Evolutionary conservation across 2,888 invertebrate genomes (phyloP), one percentile per base, ranked within the genome.

Genomic region (Cepaea hortensis): DNA sequence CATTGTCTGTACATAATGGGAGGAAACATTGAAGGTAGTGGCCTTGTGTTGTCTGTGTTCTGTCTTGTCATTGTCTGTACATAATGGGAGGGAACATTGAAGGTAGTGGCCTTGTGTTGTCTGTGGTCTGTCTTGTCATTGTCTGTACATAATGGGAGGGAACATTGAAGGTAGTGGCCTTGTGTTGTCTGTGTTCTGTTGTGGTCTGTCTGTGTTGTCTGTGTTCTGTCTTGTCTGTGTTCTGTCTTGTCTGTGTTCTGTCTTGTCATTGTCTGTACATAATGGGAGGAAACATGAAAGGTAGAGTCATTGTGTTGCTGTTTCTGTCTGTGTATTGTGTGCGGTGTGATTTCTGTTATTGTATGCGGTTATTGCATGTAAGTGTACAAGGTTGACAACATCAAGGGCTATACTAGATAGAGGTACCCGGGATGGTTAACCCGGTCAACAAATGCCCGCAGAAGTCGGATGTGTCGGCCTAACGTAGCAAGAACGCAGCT

Each of bases 61-160:
- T 23, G 90, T 48, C n/a, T 46, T 79, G 13, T 46, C 13, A 46
- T 73, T 73, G 73, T 65, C 65, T 65, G 13, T 18, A 65, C 18
- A 65, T 65, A 65, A 65, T 13, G 65, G 18, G 93, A n/a, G 93
- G 93, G n/a, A 93, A 93, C 84, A 90, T 89, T 68, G 90, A 91
- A 89, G 93, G 92, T 92, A 90, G 46, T 48, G 76, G 7, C 15
- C n/a, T 76, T 73, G 65, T 55, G 35, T 13, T 65, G 35, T 35
- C 35, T 35, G 35, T 35, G 46, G 20, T 50, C 13, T 18, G 0
- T 48, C n/a, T 46, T 79, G 13, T 46, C 13, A 46, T 73, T 73
- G 73, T 65, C 65, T 65, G 13, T 18, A 65, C 18, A 65, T 65
- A 65, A 65, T 13, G 65, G 18, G 93, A n/a, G 93, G 93, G n/a